Evolutionary conservation across 2,797 vertebrate genomes (phyloP).

Genomic region (Clamator glandarius): DNA sequence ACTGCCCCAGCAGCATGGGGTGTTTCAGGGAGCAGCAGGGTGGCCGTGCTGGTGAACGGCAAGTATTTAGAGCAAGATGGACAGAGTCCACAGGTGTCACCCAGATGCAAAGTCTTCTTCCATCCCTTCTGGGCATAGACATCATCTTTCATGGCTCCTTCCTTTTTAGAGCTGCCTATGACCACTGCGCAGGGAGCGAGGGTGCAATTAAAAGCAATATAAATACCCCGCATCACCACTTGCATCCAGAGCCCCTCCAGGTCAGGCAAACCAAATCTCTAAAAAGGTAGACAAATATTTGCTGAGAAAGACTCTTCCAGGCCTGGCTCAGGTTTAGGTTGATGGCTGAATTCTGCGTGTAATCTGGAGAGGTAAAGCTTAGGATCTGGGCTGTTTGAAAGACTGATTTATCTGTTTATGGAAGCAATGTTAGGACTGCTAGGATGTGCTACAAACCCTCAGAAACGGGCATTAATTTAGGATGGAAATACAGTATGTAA

Average conservation of each 20-base stretch:
- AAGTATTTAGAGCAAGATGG: not conserved
- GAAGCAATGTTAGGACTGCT: not conserved
- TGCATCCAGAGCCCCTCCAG: not conserved
- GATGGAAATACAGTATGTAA: not conserved
- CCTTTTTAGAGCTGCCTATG: not conserved
- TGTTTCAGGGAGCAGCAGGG: not conserved
- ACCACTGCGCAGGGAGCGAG: not conserved
- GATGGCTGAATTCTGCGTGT: not conserved
- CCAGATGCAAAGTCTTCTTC: constrained; percentile 74
- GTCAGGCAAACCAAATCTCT: constrained; percentile 20
- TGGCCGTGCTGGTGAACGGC: not conserved
- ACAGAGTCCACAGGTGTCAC: constrained; percentile 81
- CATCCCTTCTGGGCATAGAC: not conserved
- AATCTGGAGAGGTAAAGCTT: not conserved
- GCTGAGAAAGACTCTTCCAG: constrained; percentile 33
- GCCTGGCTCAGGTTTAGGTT: not conserved
- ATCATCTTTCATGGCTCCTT: constrained; percentile 31
- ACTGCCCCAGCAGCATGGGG: constrained; percentile 72
- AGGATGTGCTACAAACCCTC: not conserved
- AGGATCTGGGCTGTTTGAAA: not conserved
- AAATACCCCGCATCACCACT: constrained; percentile 5
- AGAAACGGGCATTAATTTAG: not conserved
- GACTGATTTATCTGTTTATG: not conserved
- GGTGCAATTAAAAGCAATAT: not conserved
- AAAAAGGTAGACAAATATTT: constrained; percentile 57